Base-by-base conservation (phyloP, 2,113 vertebrate species). In the Australoheros scitulus region DNA sequence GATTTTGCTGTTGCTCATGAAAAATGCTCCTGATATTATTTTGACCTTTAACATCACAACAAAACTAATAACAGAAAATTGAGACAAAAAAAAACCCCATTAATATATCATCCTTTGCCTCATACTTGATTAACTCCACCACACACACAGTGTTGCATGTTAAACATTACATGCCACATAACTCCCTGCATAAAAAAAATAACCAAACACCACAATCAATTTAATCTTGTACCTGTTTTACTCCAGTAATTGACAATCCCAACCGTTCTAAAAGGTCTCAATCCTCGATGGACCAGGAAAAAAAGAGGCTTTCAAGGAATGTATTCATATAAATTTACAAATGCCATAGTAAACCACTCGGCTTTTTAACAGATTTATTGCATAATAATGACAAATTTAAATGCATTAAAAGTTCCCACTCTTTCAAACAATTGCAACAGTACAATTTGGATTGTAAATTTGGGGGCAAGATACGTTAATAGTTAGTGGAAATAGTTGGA, bases 381-480 rank as follows among this genome's bases (percentile, higher is more conserved):
- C 50, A 55, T 77, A 59, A 7, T 11, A 79, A 72, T 82, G 50
- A 79, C 61, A 75, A 14, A 77, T 61, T 32, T n/a, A 72, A 80
- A 76, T 17, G 41, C 61, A 79, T 77, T 74, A 59, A 43, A 68
- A 41, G 50, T 29, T 55, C 50, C 18, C 74, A 38, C 7, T 8
- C 3, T 84, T 64, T 79, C 32, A 61, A 80, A 80, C 76, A 17
- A 82, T 47, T 32, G 17, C 26, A 55, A 55, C 17, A 64, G 63
- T 32, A 38, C 36, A 61, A 55, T n/a, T 72, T 56, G 24, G 24
- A 20, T 32, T 72, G 65, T 52, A 52, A 68, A 76, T 50, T 11
- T 74, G 22, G 26, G 63, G 60, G 36, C 55, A 10, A 79, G 52
- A 76, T 29, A 63, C 2, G 20, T 75, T 79, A 74, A 80, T 59